A percentile compares a stretch with the other conserved stretches of the same genome.
Evolutionary conservation across 1,140 invertebrate genomes (phyloP).

Genomic region (Ostrea edulis): DNA sequence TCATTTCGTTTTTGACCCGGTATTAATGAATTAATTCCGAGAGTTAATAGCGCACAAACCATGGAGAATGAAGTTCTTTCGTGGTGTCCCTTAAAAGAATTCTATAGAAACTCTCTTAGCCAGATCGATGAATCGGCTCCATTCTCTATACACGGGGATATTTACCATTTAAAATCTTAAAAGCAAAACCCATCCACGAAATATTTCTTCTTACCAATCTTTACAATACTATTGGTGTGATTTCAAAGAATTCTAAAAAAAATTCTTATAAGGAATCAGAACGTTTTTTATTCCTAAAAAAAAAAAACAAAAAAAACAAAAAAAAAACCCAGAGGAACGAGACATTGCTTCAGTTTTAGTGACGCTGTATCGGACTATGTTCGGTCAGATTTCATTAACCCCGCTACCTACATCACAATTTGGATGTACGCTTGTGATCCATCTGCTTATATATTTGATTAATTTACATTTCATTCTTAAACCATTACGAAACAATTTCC

Average conservation of each 20-base stretch:
- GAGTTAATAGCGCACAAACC: slow-evolving; percentile 42
- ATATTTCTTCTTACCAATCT: not conserved
- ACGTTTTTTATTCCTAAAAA: not conserved
- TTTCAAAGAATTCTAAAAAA: not conserved
- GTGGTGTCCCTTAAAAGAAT: not conserved
- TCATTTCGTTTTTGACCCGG: slow-evolving; percentile 37
- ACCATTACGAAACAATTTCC: slow-evolving; percentile 28
- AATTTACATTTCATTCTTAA: slow-evolving; percentile 9
- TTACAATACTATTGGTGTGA: not conserved
- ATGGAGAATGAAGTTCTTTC: slow-evolving; percentile 18
- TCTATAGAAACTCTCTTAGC: not conserved
- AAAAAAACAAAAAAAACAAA: not conserved
- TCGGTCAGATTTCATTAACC: not conserved
- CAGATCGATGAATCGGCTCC: slow-evolving; percentile 24
- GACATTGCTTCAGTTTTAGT: not conserved
- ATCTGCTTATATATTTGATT: not conserved
- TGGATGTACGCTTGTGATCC: not conserved
- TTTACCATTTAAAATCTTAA: slow-evolving; percentile 18
- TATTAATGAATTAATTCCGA: slow-evolving; percentile 49
- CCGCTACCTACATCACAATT: not conserved
- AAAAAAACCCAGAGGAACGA: not conserved
- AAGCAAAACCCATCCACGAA: not conserved
- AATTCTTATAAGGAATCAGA: not conserved
- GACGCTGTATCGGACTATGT: not conserved
- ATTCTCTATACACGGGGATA: slow-evolving; percentile 9